A percentile compares a stretch with the other conserved stretches of the same genome.
phyloP scores from a whole-genome alignment of 2,797 vertebrate species.

The Halcyon badia region DNA sequence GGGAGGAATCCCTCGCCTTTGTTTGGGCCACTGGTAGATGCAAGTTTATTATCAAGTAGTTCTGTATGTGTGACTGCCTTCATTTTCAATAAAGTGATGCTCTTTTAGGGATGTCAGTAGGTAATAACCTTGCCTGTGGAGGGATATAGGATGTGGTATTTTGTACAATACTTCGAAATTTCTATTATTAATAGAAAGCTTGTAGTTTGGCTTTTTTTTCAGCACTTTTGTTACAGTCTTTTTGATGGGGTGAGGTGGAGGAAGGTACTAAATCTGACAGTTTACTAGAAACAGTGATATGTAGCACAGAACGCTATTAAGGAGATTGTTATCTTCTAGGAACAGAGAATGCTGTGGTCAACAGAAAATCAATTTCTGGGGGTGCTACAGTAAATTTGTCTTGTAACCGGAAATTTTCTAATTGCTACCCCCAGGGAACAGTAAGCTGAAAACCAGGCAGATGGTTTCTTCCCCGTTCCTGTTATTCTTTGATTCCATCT shows the following conservation, averaged over 20 bases:
- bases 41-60: not conserved
- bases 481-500: not conserved
- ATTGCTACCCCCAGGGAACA: not conserved
- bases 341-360: slow-evolving; percentile 6
- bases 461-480: not conserved
- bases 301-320: not conserved
- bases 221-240: not conserved
- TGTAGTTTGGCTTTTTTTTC: not conserved
- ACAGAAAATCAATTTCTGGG: slow-evolving; percentile 24
- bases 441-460: not conserved
- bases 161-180: not conserved
- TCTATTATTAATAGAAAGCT: not conserved
- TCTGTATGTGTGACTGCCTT: not conserved
- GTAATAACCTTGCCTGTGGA: not conserved
- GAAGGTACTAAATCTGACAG: not conserved
- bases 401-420: slow-evolving; percentile 39
- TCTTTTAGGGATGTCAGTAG: not conserved
- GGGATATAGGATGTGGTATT: not conserved
- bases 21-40: not conserved
- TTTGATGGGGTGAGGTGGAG: not conserved
- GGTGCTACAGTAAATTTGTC: slow-evolving; percentile 19
- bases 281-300: not conserved
- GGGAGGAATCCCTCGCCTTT: slow-evolving; percentile 1
- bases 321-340: slow-evolving; percentile 35
- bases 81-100: not conserved